phyloP scores from a whole-genome alignment of 2,113 vertebrate species.

The Eulemur macaco region DNA sequence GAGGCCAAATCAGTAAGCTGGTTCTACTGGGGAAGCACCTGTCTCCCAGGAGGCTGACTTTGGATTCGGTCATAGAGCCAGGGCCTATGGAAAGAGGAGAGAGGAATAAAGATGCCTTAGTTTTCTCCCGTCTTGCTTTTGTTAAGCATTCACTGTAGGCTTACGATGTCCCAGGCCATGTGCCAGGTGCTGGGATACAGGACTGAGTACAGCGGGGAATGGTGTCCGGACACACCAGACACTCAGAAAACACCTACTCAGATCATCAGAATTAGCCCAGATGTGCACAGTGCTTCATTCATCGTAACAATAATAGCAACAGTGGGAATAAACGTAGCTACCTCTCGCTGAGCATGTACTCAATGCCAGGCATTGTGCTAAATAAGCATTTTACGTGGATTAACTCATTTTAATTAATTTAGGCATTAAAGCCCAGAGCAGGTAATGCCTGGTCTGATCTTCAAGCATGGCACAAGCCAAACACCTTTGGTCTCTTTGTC shows the following conservation, averaged over 20 bases:
- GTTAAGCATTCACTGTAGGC: background rate
- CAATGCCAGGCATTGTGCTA: background rate
- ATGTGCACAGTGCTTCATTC: background rate
- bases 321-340: background rate
- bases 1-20: background rate
- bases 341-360: background rate
- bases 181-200: background rate
- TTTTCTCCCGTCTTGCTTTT: background rate
- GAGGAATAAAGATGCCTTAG: accelerated
- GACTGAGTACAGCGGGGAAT: background rate
- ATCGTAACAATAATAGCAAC: background rate
- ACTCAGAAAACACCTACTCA: background rate
- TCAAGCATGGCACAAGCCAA: background rate
- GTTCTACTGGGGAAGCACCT: background rate
- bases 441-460: background rate
- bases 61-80: background rate
- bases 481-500: background rate
- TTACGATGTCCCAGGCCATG: background rate
- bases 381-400: background rate
- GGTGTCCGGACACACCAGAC: background rate
- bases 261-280: background rate
- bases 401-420: background rate
- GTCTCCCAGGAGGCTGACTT: background rate
- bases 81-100: background rate
- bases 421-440: background rate